Conservation (phyloP, 2,888 invertebrate species). For the Eledona agricola region DNA sequence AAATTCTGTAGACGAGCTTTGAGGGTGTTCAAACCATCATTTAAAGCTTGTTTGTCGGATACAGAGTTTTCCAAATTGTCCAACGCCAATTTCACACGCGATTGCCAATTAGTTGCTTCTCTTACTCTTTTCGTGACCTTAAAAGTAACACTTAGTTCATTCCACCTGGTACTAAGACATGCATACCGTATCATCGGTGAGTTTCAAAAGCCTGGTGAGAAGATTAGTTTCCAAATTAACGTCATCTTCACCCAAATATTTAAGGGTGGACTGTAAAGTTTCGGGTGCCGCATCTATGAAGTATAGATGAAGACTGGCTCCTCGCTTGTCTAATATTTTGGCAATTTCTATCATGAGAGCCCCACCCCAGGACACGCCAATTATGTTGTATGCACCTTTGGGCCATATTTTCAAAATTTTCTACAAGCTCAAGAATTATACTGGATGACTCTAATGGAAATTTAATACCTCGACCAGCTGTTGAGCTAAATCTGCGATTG, state of each 20-base stretch:
- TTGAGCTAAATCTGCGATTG: conserved; percentile 53
- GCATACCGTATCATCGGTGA: conserved; percentile 57
- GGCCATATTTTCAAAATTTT: conserved; percentile 69
- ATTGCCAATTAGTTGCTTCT: conserved; percentile 48
- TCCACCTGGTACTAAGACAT: background rate
- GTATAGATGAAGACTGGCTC: conserved; percentile 71
- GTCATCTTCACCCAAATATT: conserved; percentile 60
- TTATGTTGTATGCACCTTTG: conserved; percentile 74
- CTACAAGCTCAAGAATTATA: conserved; percentile 58
- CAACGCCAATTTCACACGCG: conserved; percentile 48
- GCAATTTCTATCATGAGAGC: conserved; percentile 83
- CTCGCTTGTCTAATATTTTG: conserved; percentile 73
- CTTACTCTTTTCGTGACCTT: conserved; percentile 52
- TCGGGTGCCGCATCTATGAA: conserved; percentile 86
- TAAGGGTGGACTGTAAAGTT: conserved; percentile 68
- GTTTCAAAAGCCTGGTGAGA: conserved; percentile 67
- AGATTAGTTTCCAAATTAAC: conserved; percentile 65
- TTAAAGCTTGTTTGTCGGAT: conserved; percentile 44
- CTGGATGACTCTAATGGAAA: too few relatives aligned
- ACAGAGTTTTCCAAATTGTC: conserved; percentile 44
- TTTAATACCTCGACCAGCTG: conserved; percentile 51
- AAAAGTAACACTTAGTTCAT: conserved; percentile 22
- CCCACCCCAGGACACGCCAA: conserved; percentile 91
- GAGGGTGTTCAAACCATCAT: conserved; percentile 47
- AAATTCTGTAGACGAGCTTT: conserved; percentile 51